These are phyloP conservation scores for Cynopterus brachyotis DNA, from an alignment of 2,113 vertebrate genomes.

Conservation along the genomic window DNA sequence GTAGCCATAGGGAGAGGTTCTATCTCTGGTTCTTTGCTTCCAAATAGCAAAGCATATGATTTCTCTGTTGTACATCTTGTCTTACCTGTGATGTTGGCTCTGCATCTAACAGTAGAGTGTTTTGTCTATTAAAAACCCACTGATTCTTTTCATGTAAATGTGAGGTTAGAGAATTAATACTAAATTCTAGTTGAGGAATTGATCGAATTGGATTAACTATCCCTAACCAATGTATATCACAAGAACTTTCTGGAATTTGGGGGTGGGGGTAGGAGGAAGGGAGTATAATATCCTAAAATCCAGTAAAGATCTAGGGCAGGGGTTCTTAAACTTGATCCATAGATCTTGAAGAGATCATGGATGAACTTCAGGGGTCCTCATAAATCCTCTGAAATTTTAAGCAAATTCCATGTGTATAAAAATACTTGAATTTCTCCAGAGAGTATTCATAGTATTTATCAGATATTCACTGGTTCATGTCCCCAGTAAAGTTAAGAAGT, in stretches of 20 bases:
- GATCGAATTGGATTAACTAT: not conserved
- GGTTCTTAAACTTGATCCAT: not conserved
- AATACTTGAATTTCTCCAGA: not conserved
- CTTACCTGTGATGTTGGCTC: not conserved
- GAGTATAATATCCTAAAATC: not conserved
- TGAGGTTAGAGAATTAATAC: not conserved
- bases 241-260: not conserved
- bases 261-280: accelerated
- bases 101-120: not conserved
- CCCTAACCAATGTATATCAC: not conserved
- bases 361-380: not conserved
- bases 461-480: not conserved
- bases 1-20: not conserved
- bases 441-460: not conserved
- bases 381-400: not conserved
- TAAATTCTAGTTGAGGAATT: not conserved
- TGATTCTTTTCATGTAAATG: not conserved
- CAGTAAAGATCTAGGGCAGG: not conserved
- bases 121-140: not conserved
- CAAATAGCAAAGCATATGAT: not conserved
- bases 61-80: not conserved
- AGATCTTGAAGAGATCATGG: not conserved
- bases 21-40: not conserved
- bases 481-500: not conserved
- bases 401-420: not conserved